Conservation (phyloP, 1,140 invertebrate species). For the Monomorium pharaonis region DNA sequence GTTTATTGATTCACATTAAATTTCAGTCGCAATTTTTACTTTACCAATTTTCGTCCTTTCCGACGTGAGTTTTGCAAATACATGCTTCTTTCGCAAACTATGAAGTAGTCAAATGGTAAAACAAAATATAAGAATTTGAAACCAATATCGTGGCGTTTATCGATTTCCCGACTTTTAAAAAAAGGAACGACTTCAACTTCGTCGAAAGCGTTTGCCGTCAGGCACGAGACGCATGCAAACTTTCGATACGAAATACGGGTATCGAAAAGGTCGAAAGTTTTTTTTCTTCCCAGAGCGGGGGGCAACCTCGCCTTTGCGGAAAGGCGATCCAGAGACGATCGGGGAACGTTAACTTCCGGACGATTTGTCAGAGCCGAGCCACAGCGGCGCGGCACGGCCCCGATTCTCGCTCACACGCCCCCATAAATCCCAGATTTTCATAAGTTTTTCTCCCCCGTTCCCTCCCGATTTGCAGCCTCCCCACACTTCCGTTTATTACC, state of each 20-base stretch:
- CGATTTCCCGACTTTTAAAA: conserved; percentile 21
- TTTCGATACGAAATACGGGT: conserved; percentile 31
- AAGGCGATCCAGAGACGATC: conserved; percentile 68
- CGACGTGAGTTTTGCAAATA: neutral
- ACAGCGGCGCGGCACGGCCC: conserved; percentile 52
- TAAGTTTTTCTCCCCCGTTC: conserved; percentile 69
- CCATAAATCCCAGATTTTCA: conserved; percentile 79
- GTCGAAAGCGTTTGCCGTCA: conserved; percentile 7
- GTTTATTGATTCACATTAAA: neutral
- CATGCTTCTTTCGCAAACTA: neutral
- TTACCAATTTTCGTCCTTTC: neutral
- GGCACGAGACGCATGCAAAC: conserved; percentile 20
- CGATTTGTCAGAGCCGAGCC: conserved; percentile 75
- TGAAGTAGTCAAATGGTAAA: conserved; percentile 7
- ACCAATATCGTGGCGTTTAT: conserved; percentile 35
- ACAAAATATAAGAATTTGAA: neutral
- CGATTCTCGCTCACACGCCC: conserved; percentile 43
- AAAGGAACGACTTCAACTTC: neutral
- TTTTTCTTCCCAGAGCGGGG: neutral
- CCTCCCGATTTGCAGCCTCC: conserved; percentile 1
- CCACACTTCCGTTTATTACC: neutral
- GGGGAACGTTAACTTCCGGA: conserved; percentile 76
- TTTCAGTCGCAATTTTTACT: neutral
- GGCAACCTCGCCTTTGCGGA: conserved; percentile 30
- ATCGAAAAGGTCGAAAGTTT: conserved; percentile 12